A percentile compares a stretch with the other conserved stretches of the same genome.
Conservation (phyloP, 2,888 invertebrate species). For the Melanargia galathea region DNA sequence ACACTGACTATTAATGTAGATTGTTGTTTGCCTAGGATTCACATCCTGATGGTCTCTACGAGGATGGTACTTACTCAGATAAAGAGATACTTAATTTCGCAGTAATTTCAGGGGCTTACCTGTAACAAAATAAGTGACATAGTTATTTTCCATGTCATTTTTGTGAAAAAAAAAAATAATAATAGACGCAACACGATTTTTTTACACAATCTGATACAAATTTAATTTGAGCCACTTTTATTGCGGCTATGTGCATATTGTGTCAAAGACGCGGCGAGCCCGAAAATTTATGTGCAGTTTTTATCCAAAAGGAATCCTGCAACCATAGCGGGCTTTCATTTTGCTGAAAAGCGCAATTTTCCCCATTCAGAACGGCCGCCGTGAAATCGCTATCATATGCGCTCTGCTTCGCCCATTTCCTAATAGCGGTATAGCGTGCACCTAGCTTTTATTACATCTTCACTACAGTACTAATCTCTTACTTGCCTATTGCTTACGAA, state of each 20-base stretch:
- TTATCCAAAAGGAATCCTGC: constrained; percentile 66
- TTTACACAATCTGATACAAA: constrained; percentile 5
- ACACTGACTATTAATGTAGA: too few species aligned
- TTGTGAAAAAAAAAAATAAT: too few species aligned
- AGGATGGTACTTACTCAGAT: not conserved
- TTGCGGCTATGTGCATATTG: constrained; percentile 58
- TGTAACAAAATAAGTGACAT: not conserved
- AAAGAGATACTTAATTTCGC: not conserved
- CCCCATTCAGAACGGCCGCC: constrained; percentile 72
- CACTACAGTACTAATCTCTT: constrained; percentile 43
- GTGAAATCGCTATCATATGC: constrained; percentile 76
- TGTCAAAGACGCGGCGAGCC: constrained; percentile 45
- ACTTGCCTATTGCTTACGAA: constrained; percentile 47
- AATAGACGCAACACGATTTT: not conserved
- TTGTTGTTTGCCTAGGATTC: too few species aligned
- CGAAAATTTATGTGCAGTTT: constrained; percentile 52
- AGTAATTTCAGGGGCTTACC: constrained; percentile 1
- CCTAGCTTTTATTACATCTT: constrained; percentile 65
- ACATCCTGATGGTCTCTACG: not conserved
- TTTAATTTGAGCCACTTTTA: constrained; percentile 50
- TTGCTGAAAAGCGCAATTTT: constrained; percentile 79
- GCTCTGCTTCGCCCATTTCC: constrained; percentile 72
- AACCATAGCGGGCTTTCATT: constrained; percentile 69
- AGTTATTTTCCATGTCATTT: not conserved
- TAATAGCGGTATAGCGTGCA: constrained; percentile 79